phyloP scores from a whole-genome alignment of 2,113 vertebrate genomes.

The Carollia perspicillata region DNA sequence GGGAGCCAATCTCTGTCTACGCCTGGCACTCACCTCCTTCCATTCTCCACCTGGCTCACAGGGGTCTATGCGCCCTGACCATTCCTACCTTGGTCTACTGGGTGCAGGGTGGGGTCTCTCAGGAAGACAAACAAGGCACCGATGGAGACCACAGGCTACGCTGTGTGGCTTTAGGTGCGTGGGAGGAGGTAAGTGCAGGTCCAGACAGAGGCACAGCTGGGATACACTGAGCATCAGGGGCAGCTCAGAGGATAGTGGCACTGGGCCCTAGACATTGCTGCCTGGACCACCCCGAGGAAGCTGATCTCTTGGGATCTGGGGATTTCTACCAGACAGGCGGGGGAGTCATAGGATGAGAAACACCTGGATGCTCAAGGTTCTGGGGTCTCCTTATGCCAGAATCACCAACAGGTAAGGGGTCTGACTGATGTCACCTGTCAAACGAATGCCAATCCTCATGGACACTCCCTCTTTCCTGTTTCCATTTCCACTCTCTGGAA shows the following conservation, averaged over 20 bases:
- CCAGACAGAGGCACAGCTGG: background rate
- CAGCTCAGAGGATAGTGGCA: background rate
- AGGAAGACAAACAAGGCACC: background rate
- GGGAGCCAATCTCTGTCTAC: rapidly evolving
- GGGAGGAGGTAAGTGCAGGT: too few species aligned
- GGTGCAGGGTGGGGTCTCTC: background rate
- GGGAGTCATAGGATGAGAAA: background rate
- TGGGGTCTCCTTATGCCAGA: background rate
- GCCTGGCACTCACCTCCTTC: background rate
- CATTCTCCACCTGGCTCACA: rapidly evolving
- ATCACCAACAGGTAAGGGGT: background rate
- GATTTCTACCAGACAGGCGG: background rate
- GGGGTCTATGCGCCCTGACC: rapidly evolving
- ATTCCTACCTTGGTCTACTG: rapidly evolving
- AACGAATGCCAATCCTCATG: background rate
- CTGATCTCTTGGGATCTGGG: background rate
- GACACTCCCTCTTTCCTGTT: rapidly evolving
- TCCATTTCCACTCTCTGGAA: background rate
- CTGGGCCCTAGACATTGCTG: background rate
- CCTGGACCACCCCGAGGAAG: background rate
- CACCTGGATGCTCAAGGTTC: rapidly evolving
- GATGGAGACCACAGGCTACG: background rate
- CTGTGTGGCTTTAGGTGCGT: background rate
- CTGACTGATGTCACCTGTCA: background rate
- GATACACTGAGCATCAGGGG: rapidly evolving